phyloP scores from a whole-genome alignment of 2,113 vertebrate species.

The Saccopteryx leptura region DNA sequence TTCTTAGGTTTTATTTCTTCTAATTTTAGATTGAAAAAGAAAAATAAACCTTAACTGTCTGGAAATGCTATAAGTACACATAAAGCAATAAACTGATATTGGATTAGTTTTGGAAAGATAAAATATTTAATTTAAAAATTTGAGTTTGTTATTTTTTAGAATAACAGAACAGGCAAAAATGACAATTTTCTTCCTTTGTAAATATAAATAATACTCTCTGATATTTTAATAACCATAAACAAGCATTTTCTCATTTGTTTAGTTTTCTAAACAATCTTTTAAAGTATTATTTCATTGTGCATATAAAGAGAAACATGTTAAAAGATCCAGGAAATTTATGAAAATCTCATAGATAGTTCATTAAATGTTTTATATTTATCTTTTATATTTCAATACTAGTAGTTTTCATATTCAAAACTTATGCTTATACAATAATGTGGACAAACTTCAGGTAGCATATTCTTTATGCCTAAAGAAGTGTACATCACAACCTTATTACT shows the following conservation, averaged over 20 bases:
- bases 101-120: not conserved
- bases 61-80: not conserved
- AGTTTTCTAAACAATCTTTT: not conserved
- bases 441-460: not conserved
- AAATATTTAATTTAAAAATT: slow-evolving; percentile 11
- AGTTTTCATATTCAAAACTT: not conserved
- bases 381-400: not conserved
- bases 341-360: not conserved
- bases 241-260: not conserved
- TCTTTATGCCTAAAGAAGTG: not conserved
- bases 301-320: not conserved
- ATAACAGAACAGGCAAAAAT: not conserved
- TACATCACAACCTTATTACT: not conserved
- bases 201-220: not conserved
- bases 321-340: not conserved
- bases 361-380: not conserved
- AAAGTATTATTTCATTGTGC: not conserved
- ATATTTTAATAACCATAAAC: not conserved
- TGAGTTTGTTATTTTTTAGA: not conserved
- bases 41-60: slow-evolving; percentile 48
- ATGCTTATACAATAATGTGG: not conserved
- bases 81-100: not conserved
- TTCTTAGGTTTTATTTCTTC: slow-evolving; percentile 4
- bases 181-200: not conserved
- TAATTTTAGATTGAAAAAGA: slow-evolving; percentile 51